Evolutionary conservation across 2,797 vertebrate genomes (phyloP).

Genomic region (Taenioides sp.): DNA sequence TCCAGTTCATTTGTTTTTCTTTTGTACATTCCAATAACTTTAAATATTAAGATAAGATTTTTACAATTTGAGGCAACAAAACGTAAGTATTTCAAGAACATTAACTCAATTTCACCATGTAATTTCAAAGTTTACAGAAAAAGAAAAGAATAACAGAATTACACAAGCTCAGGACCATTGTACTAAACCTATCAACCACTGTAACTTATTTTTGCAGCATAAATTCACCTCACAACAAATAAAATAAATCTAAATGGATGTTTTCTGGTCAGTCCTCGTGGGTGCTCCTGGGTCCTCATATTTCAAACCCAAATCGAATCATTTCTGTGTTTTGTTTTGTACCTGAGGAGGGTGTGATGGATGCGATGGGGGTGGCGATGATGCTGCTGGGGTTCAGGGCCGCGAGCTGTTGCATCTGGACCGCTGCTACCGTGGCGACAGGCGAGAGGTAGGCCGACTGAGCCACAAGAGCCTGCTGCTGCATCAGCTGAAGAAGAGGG

Average conservation of each 20-base stretch:
- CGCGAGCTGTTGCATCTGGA: constrained; percentile 95
- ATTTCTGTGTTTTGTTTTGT: constrained; percentile 56
- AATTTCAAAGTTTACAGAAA: not conserved
- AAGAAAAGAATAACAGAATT: not conserved
- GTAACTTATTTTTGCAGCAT: not conserved
- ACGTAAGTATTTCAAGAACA: not conserved
- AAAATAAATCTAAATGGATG: constrained; percentile 33
- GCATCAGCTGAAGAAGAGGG: constrained; percentile 82
- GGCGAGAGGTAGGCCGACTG: constrained; percentile 96
- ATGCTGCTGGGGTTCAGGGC: constrained; percentile 91
- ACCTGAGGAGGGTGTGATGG: constrained; percentile 83
- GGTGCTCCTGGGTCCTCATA: constrained; percentile 54
- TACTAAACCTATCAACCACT: not conserved
- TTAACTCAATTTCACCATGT: not conserved
- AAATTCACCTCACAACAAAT: constrained; percentile 16
- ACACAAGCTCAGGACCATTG: too few relatives aligned
- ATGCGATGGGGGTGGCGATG: constrained; percentile 88
- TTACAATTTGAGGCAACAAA: too few relatives aligned
- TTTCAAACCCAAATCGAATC: constrained; percentile 69
- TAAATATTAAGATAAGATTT: too few relatives aligned
- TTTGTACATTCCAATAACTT: too few relatives aligned
- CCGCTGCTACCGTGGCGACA: constrained; percentile 90
- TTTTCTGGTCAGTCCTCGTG: constrained; percentile 46
- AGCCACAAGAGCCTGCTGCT: constrained; percentile 94
- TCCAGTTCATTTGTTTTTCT: too few relatives aligned